Base-by-base conservation (phyloP, 1,140 invertebrate species). In the Cyrtorhinus lividipennis region DNA sequence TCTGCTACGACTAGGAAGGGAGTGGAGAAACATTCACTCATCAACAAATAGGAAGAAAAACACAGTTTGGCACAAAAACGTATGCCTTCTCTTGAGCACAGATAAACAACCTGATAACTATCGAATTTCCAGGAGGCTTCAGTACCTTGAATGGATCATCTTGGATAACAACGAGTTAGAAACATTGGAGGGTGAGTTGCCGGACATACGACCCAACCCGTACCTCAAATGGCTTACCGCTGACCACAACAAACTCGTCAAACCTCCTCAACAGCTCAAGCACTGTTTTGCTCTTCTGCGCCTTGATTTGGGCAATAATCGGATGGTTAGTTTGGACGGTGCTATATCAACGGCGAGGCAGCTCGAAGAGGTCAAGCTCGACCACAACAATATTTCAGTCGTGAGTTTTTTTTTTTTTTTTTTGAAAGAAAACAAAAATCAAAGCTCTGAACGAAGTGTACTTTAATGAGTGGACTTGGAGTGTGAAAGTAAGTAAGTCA, bases 91-190 rank as follows among this genome's bases (percentile, higher is more conserved):
- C n/a, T n/a, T n/a, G n/a, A n/a, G n/a, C n/a, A n/a, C n/a, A n/a
- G n/a, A n/a, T n/a, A n/a, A n/a, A n/a, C n/a, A n/a, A n/a, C n/a
- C n/a, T n/a, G n/a, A n/a, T n/a, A n/a, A n/a, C n/a, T n/a, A n/a
- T n/a, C n/a, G n/a, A n/a, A n/a, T 20, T 72, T 70, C 26, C 69
- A 80, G 78, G 62, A 80, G 85, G 60, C 69, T 89, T 26, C 79
- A 82, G 65, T 78, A 85, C 60, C 72, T 90, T 15, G 80, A 86
- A 68, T 88, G 86, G 81, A 76, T 90, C 38, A 82, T 88, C 60
- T 80, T 89, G 24, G 88, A 88, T 70, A 77, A 80, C 20, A 90
- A 90, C 70, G 77, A 84, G 56, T 73, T 90, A 26, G 81, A 80
- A 58, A 78, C 81, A 13, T 74, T 90, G 63, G 86, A 90, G 20